phyloP scores from a whole-genome alignment of 2,888 invertebrate species.

The Coleophora deauratella region DNA sequence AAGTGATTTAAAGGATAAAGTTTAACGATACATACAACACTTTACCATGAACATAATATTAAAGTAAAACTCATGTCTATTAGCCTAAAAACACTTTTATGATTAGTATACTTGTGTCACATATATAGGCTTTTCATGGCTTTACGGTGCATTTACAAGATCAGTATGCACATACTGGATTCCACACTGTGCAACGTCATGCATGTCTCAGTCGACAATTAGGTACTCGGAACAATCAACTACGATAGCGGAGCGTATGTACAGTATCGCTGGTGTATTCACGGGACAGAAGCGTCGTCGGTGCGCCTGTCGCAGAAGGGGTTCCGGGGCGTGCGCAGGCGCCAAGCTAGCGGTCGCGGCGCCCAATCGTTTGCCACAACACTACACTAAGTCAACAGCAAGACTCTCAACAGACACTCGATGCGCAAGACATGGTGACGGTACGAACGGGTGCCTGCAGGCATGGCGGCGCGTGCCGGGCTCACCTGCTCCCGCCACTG shows the following conservation, averaged over 20 bases:
- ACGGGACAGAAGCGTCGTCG: constrained; percentile 56
- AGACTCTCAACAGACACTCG: constrained; percentile 64
- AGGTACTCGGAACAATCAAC: constrained; percentile 51
- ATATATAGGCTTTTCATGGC: constrained; percentile 43
- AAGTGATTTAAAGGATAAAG: constrained; percentile 29
- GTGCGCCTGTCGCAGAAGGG: constrained; percentile 68
- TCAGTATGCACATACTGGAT: constrained; percentile 43
- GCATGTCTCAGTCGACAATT: constrained; percentile 46
- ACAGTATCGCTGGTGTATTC: constrained; percentile 37
- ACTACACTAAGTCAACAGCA: constrained; percentile 70
- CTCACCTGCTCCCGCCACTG: constrained; percentile 23
- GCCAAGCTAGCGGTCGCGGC: constrained; percentile 61
- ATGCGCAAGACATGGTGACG: constrained; percentile 58
- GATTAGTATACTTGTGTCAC: constrained; percentile 29
- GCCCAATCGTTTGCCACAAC: constrained; percentile 62
- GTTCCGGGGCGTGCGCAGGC: constrained; percentile 59
- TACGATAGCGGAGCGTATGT: constrained; percentile 60
- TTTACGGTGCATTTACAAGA: constrained; percentile 49
- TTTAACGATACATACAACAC: constrained; percentile 31
- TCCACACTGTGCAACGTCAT: constrained; percentile 59
- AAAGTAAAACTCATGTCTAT: constrained; percentile 20
- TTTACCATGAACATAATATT: constrained; percentile 26
- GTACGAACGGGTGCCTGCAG: constrained; percentile 51
- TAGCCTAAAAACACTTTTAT: constrained; percentile 12
- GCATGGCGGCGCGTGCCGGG: constrained; percentile 23